Evolutionary conservation across 2,888 invertebrate species (phyloP).

Genomic region (Lypha dubia): DNA sequence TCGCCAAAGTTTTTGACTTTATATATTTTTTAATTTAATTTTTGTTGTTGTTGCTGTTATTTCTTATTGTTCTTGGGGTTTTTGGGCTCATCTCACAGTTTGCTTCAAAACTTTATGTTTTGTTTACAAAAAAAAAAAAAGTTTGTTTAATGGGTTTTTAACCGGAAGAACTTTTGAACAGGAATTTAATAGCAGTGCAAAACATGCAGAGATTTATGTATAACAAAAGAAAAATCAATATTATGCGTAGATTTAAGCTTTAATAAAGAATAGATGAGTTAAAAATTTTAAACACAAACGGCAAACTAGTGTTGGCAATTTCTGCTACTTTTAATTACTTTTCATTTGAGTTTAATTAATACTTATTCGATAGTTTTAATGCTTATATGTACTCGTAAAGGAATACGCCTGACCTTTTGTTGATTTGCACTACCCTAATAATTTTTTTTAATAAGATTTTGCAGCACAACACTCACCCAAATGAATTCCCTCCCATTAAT

Average conservation of each 20-base stretch:
- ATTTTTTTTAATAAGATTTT: too few species aligned
- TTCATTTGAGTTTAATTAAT: too few species aligned
- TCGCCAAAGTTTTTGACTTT: conserved; percentile 72
- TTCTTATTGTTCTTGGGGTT: conserved; percentile 59
- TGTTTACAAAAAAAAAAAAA: conserved; percentile 64
- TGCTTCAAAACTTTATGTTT: conserved; percentile 69
- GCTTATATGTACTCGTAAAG: too few species aligned
- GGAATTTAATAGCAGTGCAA: conserved; percentile 40
- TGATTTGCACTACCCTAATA: too few species aligned
- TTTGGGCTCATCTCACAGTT: conserved; percentile 72
- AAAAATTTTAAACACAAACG: conserved; percentile 19
- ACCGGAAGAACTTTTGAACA: conserved; percentile 73
- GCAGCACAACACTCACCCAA: too few species aligned
- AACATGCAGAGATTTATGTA: background rate
- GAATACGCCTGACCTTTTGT: too few species aligned
- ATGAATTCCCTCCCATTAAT: too few species aligned
- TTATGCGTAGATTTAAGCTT: conserved; percentile 63
- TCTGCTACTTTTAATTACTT: too few species aligned
- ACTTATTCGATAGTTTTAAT: too few species aligned
- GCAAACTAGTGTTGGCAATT: too few species aligned
- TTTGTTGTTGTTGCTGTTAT: conserved; percentile 53
- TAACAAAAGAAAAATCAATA: conserved; percentile 73
- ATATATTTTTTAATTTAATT: conserved; percentile 55
- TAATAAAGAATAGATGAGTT: conserved; percentile 23
- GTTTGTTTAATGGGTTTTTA: conserved; percentile 75